Percentiles rank a stretch among this genome's conserved stretches.
Conservation (phyloP, 2,113 vertebrate species). For the Cinclus cinclus region DNA sequence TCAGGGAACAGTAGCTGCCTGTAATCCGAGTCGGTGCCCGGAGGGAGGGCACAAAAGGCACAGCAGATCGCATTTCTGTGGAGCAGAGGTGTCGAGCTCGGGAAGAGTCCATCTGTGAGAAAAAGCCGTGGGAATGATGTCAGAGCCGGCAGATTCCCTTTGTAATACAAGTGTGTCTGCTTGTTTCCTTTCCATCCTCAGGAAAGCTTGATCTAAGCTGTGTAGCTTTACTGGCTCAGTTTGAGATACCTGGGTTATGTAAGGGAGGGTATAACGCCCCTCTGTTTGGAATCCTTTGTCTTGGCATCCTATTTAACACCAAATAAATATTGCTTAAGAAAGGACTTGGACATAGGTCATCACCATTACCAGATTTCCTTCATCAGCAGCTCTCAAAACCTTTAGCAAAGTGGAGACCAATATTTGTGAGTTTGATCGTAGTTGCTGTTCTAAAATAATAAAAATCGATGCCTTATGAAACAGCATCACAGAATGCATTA, state of each 20-base stretch:
- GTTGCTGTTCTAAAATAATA: slow-evolving; percentile 12
- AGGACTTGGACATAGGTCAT: neutral
- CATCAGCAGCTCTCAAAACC: neutral
- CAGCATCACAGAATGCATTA: neutral
- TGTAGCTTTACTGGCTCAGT: neutral
- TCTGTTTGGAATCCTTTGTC: neutral
- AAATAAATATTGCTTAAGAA: neutral
- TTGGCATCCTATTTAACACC: neutral
- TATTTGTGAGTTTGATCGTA: neutral
- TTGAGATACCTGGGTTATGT: neutral
- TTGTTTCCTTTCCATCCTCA: neutral
- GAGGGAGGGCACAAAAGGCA: neutral
- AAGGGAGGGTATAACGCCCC: neutral
- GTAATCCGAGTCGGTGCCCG: neutral
- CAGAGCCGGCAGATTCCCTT: neutral
- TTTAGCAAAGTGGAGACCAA: neutral
- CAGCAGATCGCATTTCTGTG: neutral
- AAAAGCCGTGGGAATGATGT: neutral
- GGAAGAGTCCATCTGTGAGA: neutral
- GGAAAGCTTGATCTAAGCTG: neutral
- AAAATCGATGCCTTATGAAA: slow-evolving; percentile 34
- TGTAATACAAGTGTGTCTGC: neutral
- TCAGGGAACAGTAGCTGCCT: neutral
- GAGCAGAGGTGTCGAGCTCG: neutral
- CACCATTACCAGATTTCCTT: neutral